Base-by-base conservation (phyloP, 2,113 vertebrate genomes). In the Panthera uncia region DNA sequence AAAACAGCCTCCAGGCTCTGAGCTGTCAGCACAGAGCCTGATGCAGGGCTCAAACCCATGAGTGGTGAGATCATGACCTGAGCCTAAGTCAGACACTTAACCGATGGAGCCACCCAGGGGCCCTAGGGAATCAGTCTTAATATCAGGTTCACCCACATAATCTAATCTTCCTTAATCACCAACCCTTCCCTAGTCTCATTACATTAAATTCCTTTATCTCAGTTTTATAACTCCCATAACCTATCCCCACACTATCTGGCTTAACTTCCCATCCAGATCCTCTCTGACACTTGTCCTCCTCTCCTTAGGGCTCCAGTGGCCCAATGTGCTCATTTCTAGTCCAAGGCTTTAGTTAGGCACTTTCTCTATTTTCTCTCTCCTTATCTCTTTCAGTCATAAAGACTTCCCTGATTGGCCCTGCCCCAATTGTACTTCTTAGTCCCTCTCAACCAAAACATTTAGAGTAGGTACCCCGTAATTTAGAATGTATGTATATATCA, bases 331-430 rank as follows among this genome's bases (percentile, higher is more conserved):
- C 82, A 36, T 91, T 91, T 29, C n/a, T 81, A 91, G 19, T 45
- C 74, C 16, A 11, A 19, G 33, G 50, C 16, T 78, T 95, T 74
- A 52, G 11, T 76, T 48, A 52, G 13, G 3, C 13, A 14, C 15
- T 83, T 73, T 91, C 31, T 55, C 31, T 31, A 31, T 61, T 94
- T 81, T 88, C 19, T 33, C 21, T 97, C 48, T 91, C 45, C 23
- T 71, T 73, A 48, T 57, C 74, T 71, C 66, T 76, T 89, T 76
- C 31, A 94, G 61, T 97, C n/a, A 86, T 65, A 76, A 85, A 85
- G 66, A 2, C 36, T 86, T 90, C 15, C 74, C 19, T 61, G 38
- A 65, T 80, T 57, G 63, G 31, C 27, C 12, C 63, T 84, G 11
- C 25, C 48, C 57, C 68, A 9, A 88, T 41, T 71, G 14, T 50